Evolutionary conservation across 2,113 vertebrate genomes (phyloP), one percentile per base, ranked within the genome.

Genomic region (Centropus unirufus): DNA sequence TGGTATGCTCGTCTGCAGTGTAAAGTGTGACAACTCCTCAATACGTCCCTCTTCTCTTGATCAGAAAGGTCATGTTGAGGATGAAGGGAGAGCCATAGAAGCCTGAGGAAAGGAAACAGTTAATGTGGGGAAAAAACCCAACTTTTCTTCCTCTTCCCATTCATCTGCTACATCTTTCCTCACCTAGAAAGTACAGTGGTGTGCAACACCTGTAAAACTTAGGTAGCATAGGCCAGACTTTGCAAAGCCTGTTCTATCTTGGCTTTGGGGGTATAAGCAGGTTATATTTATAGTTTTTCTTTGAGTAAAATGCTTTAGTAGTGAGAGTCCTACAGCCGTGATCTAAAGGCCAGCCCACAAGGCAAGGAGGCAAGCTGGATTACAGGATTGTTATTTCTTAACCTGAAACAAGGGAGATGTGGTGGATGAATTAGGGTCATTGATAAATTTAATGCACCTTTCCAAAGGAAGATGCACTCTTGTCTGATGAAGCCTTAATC

Each of bases 71-170:
- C 12, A 8, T 42, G 36, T 8, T n/a, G 15, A 14, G 10, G 4
- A 2, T 2, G 17, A 20, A 8, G 5, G 6, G 15, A 21, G 23
- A 14, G 5, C 19, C 0, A 0, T 24, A 63, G 34, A 23, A 59
- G 11, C 34, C 14, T 42, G 19, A 57, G 30, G 54, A 77, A 76
- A 83, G 30, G 62, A 83, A 90, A 30, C 22, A 54, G 34, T 14
- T 0, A 2, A 16, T 34, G 8, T 23, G 14, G 42, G 4, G 7
- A 30, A 62, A 44, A 30, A 3, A 0, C 16, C 16, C 44, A 1
- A 7, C 5, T 69, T 52, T 73, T 69, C 27, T 58, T 82, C 22
- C 36, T 55, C n/a, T 64, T 79, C 34, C 39, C 6, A 13, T 58
- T 82, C 19, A 49, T 30, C 22, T 19, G 92, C 29, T 88, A 29